phyloP scores from a whole-genome alignment of 2,888 invertebrate species.

The Odiellus spinosus region DNA sequence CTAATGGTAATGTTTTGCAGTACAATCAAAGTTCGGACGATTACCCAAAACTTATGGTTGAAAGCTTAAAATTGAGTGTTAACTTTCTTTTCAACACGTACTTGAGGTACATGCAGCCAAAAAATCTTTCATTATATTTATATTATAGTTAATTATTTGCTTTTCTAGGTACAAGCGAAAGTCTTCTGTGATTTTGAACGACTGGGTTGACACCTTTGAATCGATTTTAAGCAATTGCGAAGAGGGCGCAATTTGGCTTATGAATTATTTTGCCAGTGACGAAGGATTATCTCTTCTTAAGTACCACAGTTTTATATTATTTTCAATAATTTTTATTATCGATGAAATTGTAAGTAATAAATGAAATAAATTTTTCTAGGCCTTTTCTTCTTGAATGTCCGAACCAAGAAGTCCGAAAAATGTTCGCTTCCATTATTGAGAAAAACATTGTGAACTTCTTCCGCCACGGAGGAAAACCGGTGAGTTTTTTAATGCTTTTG shows the following conservation, averaged over 20 bases:
- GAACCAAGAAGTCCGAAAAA: slow-evolving; percentile 28
- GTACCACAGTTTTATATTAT: slow-evolving; percentile 21
- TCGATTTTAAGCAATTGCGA: slow-evolving; percentile 25
- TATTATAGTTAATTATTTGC: background rate
- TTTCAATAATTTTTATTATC: background rate
- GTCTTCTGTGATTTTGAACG: slow-evolving; percentile 23
- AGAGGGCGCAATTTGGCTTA: slow-evolving; percentile 29
- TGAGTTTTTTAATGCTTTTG: slow-evolving; percentile 23
- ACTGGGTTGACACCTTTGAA: slow-evolving; percentile 29
- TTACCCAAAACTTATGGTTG: slow-evolving; percentile 18
- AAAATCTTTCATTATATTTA: background rate
- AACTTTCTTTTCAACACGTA: slow-evolving; percentile 35
- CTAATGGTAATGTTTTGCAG: no score
- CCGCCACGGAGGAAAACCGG: slow-evolving; percentile 27
- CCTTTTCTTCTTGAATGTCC: slow-evolving; percentile 33
- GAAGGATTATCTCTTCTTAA: slow-evolving; percentile 29
- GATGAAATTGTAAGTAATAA: background rate
- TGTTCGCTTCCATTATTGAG: slow-evolving; percentile 29
- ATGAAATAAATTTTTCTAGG: slow-evolving; percentile 21
- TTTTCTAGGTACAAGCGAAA: background rate
- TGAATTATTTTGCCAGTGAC: slow-evolving; percentile 28
- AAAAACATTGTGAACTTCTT: slow-evolving; percentile 26
- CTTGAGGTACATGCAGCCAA: slow-evolving; percentile 27
- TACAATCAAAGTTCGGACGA: slow-evolving; percentile 23
- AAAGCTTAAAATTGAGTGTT: slow-evolving; percentile 27